Base-by-base conservation (phyloP, 2,113 vertebrate species). In the Barnardius zonarius region DNA sequence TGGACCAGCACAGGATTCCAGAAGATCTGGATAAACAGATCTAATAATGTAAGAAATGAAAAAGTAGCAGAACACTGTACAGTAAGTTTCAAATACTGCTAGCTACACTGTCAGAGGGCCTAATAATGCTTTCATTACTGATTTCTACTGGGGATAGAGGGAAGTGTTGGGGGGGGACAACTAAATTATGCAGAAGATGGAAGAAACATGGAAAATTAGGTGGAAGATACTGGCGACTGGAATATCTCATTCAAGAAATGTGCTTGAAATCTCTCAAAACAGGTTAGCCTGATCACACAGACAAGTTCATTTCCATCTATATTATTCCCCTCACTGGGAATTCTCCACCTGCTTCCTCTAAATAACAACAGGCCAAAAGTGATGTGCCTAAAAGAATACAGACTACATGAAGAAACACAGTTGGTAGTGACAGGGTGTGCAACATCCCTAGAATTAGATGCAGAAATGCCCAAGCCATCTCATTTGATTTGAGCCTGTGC, bases 301-400 rank as follows among this genome's bases (percentile, higher is more conserved):
- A 67, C 23, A 86, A 90, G 52, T 93, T 83, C 5, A 86, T 95
- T 96, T 95, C 64, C 76, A 90, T 83, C 70, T 72, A 25, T 75
- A 92, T 86, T 86, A 83, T 88, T 88, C 30, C 33, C 61, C 46
- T 68, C 55, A 35, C 79, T 88, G 64, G 61, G 76, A 94, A 95
- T 83, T 95, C 73, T 95, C 80, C 73, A 93, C 93, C 79, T 96
- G 88, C 27, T 93, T 92, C 61, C 20, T 93, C 68, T 83, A 90
- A 91, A 86, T 59, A 90, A 88, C 77, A 64, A 80, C 67, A 92
- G 51, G 18, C 8, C 49, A 49, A 88, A 95, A 43, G 30, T 83
- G 33, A 88, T 33, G 66, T 86, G 39, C n/a, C 68, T 80, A 61
- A 93, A 90, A 64, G 20, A 86, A 92, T 28, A 64, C 13, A 91